Evolutionary conservation across 2,797 vertebrate species (phyloP).

Genomic region (Remorina albescens): DNA sequence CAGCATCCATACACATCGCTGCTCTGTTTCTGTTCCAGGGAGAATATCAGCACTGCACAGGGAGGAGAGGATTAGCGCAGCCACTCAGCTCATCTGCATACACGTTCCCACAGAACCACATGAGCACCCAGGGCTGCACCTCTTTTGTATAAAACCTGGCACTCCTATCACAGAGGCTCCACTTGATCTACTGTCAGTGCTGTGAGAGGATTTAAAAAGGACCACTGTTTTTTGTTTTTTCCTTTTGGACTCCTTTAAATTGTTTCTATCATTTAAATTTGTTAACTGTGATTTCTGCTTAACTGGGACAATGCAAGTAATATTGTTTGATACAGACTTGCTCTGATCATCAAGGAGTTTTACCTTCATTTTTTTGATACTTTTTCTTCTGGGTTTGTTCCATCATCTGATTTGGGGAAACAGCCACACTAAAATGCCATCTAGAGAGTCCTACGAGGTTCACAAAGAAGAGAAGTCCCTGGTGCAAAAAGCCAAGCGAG

Average conservation of each 20-base stretch:
- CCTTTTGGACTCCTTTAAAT: slow-evolving; percentile 32
- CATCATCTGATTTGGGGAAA: slow-evolving; percentile 39
- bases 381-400: slow-evolving; percentile 48
- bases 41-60: slow-evolving; percentile 87
- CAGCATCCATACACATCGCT: slow-evolving; percentile 84
- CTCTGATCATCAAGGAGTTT: slow-evolving; percentile 71
- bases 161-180: slow-evolving; percentile 56
- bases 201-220: slow-evolving; percentile 67
- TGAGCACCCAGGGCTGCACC: slow-evolving; percentile 70
- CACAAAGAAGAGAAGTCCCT: slow-evolving; percentile 86
- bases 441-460: slow-evolving; percentile 90
- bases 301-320: slow-evolving; percentile 68
- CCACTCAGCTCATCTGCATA: slow-evolving; percentile 85
- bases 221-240: slow-evolving; percentile 49
- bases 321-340: slow-evolving; percentile 64
- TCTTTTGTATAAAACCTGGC: slow-evolving; percentile 74
- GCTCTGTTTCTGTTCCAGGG: slow-evolving; percentile 87
- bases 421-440: slow-evolving; percentile 88
- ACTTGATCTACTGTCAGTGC: slow-evolving; percentile 68
- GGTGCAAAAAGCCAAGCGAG: slow-evolving; percentile 90
- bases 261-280: slow-evolving; percentile 25
- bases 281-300: slow-evolving; percentile 34
- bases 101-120: slow-evolving; percentile 79
- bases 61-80: slow-evolving; percentile 87
- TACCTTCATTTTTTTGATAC: slow-evolving; percentile 33